Conservation (phyloP, 2,113 vertebrate species). For the Thinocorus orbignyianus region DNA sequence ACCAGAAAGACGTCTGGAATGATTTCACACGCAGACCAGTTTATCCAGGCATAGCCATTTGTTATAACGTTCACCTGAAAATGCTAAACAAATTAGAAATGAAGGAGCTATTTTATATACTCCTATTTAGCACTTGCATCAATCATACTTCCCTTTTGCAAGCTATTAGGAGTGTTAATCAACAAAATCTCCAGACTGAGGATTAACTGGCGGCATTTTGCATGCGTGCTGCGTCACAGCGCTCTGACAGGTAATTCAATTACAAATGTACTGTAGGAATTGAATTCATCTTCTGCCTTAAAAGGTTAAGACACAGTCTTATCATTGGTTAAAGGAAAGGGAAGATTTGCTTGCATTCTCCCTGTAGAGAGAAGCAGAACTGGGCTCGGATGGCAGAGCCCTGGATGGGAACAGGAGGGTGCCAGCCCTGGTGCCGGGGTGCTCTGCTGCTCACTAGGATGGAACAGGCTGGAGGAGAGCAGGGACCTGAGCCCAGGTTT, state of each 20-base stretch:
- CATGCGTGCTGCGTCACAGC: neutral
- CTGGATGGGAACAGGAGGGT: neutral
- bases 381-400: neutral
- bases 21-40: neutral
- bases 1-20: neutral
- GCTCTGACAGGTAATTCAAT: neutral
- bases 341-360: neutral
- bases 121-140: neutral
- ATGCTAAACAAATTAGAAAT: neutral
- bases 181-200: neutral
- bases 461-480: neutral
- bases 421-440: neutral
- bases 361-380: neutral
- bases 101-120: neutral
- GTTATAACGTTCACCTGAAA: neutral
- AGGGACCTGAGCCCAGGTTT: neutral
- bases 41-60: neutral
- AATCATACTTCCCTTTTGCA: neutral
- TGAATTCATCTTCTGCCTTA: neutral
- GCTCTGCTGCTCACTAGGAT: neutral
- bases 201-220: neutral
- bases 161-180: neutral
- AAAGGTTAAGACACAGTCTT: neutral
- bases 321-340: neutral
- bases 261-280: neutral